Conservation (phyloP, 2,113 vertebrate species). For the Lycaon pictus region DNA sequence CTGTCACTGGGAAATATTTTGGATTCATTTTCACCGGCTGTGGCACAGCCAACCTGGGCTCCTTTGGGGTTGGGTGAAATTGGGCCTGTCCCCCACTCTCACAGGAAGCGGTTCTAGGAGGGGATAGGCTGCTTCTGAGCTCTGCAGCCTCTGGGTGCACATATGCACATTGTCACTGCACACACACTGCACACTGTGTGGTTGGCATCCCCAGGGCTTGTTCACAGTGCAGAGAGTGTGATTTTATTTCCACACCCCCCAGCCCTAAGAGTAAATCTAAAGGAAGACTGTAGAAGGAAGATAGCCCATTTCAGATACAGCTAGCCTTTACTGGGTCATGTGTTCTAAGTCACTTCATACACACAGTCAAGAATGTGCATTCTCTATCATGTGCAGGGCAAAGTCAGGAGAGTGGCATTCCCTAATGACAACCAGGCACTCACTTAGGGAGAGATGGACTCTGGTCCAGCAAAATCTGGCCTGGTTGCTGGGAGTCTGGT, state of each 20-base stretch:
- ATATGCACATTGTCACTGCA: background rate
- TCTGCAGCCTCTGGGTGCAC: background rate
- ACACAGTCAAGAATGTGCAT: background rate
- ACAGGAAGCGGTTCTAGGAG: background rate
- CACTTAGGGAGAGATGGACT: background rate
- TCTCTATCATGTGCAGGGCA: background rate
- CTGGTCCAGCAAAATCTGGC: background rate
- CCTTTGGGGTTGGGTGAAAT: background rate
- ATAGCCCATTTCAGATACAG: background rate
- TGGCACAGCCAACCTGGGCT: background rate
- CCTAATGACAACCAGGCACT: background rate
- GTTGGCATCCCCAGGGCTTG: fast-evolving
- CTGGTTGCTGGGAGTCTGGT: background rate
- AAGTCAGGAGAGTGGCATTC: fast-evolving
- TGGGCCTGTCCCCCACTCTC: background rate
- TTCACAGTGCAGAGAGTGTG: background rate
- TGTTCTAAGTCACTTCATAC: background rate
- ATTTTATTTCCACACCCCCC: background rate
- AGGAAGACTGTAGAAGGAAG: background rate
- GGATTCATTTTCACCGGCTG: background rate
- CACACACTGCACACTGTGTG: fast-evolving
- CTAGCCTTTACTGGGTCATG: background rate
- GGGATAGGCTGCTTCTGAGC: background rate
- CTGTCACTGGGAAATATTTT: background rate
- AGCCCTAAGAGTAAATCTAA: background rate